phyloP scores from a whole-genome alignment of 2,113 vertebrate species.

The Bostrychus sinensis region DNA sequence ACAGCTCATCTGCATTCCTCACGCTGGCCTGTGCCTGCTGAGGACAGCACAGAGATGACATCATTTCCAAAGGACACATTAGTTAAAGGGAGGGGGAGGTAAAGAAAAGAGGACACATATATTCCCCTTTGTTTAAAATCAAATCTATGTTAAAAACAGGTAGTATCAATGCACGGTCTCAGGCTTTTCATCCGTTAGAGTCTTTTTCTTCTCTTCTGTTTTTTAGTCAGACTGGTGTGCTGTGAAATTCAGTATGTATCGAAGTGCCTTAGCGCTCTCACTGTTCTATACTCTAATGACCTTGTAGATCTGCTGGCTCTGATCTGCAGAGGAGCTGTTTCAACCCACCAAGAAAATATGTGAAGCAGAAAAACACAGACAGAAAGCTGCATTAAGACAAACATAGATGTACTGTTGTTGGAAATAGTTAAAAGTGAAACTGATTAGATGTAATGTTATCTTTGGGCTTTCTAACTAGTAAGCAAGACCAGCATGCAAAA shows the following conservation, averaged over 20 bases:
- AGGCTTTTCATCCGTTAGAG: background rate
- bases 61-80: conserved; percentile 63
- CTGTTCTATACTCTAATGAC: conserved; percentile 65
- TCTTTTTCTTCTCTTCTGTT: conserved; percentile 18
- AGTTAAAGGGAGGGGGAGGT: conserved; percentile 30
- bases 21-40: conserved; percentile 40
- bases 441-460: background rate
- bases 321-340: conserved; percentile 64
- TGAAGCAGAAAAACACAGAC: conserved; percentile 32
- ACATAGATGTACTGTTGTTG: conserved; percentile 17
- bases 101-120: conserved; percentile 13
- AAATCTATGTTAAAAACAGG: background rate
- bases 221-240: conserved; percentile 15
- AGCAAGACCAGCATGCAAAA: background rate
- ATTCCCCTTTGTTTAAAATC: conserved; percentile 6
- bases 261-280: conserved; percentile 25
- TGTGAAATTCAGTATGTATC: conserved; percentile 51
- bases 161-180: background rate
- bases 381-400: conserved; percentile 30
- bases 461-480: background rate
- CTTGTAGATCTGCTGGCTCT: conserved; percentile 65
- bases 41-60: conserved; percentile 64
- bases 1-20: conserved; percentile 65
- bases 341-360: conserved; percentile 30
- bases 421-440: conserved; percentile 6